Evolutionary conservation across 2,888 invertebrate genomes (phyloP).

Genomic region (Urechis unicinctus): DNA sequence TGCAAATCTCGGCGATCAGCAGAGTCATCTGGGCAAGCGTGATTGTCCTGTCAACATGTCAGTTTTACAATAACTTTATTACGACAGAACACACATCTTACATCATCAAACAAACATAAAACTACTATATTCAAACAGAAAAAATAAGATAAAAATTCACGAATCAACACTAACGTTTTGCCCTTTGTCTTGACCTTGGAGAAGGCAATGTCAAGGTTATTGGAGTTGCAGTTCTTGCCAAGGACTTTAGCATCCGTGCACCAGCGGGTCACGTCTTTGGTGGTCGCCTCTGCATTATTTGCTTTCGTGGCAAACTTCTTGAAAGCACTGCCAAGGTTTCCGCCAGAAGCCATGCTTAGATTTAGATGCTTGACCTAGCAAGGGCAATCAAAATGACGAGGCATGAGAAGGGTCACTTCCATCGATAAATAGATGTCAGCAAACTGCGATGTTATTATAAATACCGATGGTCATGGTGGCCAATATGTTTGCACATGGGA

Average conservation of each 20-base stretch:
- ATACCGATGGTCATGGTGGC: too few relatives aligned
- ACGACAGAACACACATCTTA: background rate
- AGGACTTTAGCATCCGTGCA: constrained; percentile 18
- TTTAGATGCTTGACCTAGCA: background rate
- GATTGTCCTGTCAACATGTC: constrained; percentile 8
- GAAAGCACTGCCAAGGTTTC: constrained; percentile 5
- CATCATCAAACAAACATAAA: background rate
- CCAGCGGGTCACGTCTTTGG: constrained; percentile 18
- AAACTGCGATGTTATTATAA: too few relatives aligned
- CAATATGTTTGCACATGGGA: too few relatives aligned
- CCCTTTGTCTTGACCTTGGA: constrained; percentile 18
- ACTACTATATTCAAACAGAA: background rate
- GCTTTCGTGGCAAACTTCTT: constrained; percentile 14
- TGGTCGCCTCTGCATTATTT: constrained; percentile 11
- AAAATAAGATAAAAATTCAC: background rate
- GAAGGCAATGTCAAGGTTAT: constrained; percentile 21
- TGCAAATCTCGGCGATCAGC: constrained; percentile 16
- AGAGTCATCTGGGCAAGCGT: constrained; percentile 9
- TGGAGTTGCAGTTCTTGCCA: constrained; percentile 19
- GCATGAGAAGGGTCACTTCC: too few relatives aligned
- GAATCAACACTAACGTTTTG: constrained; percentile 1
- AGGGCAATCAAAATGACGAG: background rate
- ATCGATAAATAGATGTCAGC: too few relatives aligned
- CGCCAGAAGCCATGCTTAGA: constrained; percentile 8
- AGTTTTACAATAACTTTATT: too few relatives aligned